phyloP scores from a whole-genome alignment of 2,113 vertebrate genomes.

The Sander lucioperca region DNA sequence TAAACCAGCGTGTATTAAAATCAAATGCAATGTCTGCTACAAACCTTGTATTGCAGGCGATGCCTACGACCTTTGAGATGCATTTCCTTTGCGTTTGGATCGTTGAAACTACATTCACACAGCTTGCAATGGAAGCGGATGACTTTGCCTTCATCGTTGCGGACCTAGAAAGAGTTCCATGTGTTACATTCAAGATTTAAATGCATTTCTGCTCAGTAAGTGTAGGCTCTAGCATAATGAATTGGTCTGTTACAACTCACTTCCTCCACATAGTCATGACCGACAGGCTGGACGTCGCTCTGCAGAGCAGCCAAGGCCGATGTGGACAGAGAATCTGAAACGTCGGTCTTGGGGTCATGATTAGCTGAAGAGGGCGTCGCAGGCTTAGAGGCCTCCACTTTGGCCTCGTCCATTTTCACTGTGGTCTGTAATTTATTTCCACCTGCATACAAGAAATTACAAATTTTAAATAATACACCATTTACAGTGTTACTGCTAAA shows the following conservation, averaged over 20 bases:
- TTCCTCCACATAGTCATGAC: constrained; percentile 99
- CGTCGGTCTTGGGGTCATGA: constrained; percentile 88
- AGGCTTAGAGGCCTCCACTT: constrained; percentile 88
- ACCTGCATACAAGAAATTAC: constrained; percentile 79
- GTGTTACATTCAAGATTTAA: not conserved
- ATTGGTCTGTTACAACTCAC: constrained; percentile 73
- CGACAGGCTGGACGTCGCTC: constrained; percentile 97
- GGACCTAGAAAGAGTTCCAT: constrained; percentile 84
- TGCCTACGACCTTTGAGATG: constrained; percentile 95
- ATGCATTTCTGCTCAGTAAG: not conserved
- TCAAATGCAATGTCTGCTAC: constrained; percentile 1
- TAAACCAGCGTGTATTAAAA: not conserved
- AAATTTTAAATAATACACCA: not conserved
- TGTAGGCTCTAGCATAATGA: rapidly evolving
- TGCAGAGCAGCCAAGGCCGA: constrained; percentile 92
- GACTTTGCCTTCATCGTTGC: constrained; percentile 98
- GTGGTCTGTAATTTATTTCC: constrained; percentile 95
- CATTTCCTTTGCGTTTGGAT: constrained; percentile 99
- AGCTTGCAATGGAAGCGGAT: constrained; percentile 98
- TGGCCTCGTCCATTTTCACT: constrained; percentile 90
- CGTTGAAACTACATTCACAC: constrained; percentile 98
- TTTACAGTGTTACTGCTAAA: not conserved
- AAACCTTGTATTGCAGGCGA: constrained; percentile 96
- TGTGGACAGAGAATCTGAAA: constrained; percentile 87
- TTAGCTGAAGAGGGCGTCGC: constrained; percentile 74